Evolutionary conservation across 1,140 invertebrate genomes (phyloP).

Genomic region (Ceratitis capitata): DNA sequence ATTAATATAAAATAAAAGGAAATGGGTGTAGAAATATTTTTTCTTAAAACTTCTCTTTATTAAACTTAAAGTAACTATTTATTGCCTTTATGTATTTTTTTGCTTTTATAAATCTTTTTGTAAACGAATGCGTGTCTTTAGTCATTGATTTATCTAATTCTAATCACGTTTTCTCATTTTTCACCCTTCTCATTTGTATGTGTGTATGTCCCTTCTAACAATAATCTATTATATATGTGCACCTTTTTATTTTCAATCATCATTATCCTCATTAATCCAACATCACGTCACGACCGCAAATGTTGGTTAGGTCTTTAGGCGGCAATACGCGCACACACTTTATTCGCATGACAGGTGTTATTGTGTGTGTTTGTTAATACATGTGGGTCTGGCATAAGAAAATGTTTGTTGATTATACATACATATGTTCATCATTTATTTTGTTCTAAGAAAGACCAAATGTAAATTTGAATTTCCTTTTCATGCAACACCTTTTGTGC

Average conservation of each 20-base stretch:
- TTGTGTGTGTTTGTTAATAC: background rate
- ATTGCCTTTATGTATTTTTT: background rate
- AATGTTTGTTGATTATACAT: background rate
- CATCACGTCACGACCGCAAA: background rate
- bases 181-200: too few species aligned
- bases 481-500: background rate
- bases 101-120: background rate
- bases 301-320: background rate
- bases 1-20: too few species aligned
- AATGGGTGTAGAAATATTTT: too few species aligned
- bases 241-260: background rate
- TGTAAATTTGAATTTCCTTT: background rate
- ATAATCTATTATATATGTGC: too few species aligned
- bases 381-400: too few species aligned
- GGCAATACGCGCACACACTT: background rate
- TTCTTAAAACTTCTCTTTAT: too few species aligned
- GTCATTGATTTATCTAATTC: too few species aligned
- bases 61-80: background rate
- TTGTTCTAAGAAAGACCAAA: too few species aligned
- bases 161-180: background rate
- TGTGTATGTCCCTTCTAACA: too few species aligned
- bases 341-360: background rate
- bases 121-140: background rate
- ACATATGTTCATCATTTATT: background rate
- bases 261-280: conserved; percentile 16